A percentile compares a stretch with the other conserved stretches of the same genome.
Evolutionary conservation across 1,140 invertebrate species (phyloP).

Genomic region (Phymorhynchus buccinoides): DNA sequence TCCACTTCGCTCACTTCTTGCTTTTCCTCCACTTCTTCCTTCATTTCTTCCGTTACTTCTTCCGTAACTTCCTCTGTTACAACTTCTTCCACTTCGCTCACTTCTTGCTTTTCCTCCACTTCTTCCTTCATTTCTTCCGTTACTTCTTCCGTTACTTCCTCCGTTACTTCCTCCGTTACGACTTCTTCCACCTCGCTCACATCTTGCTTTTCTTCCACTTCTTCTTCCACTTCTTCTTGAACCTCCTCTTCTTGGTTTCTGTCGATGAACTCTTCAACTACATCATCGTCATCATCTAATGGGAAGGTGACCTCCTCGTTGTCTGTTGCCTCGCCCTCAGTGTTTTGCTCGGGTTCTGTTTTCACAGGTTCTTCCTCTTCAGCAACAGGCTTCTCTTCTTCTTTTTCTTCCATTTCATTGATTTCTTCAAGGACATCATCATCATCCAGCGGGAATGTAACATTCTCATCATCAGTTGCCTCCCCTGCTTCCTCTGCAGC

Average conservation of each 20-base stretch:
- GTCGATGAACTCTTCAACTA: too few species aligned
- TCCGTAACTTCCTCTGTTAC: neutral
- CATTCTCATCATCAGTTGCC: neutral
- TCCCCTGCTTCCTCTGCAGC: neutral
- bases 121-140: neutral
- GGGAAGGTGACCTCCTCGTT: too few species aligned
- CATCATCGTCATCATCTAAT: too few species aligned
- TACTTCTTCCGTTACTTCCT: neutral
- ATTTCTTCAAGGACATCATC: neutral
- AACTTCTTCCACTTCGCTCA: neutral
- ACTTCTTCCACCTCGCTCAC: neutral
- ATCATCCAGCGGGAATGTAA: neutral
- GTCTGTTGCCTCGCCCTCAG: too few species aligned
- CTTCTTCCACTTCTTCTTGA: neutral
- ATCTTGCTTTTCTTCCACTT: neutral
- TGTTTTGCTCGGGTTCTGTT: neutral
- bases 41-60: neutral
- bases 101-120: neutral
- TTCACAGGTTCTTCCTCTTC: neutral
- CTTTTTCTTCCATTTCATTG: conserved; percentile 2
- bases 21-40: neutral
- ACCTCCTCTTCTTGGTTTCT: neutral
- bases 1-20: neutral
- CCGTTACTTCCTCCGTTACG: neutral
- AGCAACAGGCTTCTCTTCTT: neutral